phyloP scores from a whole-genome alignment of 2,888 invertebrate genomes.

The Shargacucullia verbasci region DNA sequence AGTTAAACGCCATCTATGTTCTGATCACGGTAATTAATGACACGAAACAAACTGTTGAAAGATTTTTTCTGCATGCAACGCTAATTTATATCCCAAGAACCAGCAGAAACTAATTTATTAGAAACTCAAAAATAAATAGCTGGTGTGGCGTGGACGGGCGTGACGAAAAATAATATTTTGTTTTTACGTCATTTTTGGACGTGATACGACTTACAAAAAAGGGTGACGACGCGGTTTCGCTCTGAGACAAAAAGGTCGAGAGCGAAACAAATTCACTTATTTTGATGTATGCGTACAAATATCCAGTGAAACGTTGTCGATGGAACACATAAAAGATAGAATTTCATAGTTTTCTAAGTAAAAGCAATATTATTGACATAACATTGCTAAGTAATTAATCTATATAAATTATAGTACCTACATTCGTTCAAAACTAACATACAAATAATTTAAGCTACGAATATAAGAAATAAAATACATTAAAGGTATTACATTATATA shows the following conservation, averaged over 20 bases:
- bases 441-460: too few relatives aligned
- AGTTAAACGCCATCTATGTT: not conserved
- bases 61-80: constrained; percentile 46
- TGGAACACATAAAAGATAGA: constrained; percentile 12
- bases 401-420: too few relatives aligned
- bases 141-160: constrained; percentile 78
- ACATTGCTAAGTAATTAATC: too few relatives aligned
- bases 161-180: constrained; percentile 81
- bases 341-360: constrained; percentile 3
- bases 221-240: constrained; percentile 73
- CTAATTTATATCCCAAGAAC: constrained; percentile 64
- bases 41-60: constrained; percentile 42
- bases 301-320: constrained; percentile 21
- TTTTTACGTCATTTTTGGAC: constrained; percentile 78
- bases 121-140: constrained; percentile 76
- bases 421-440: too few relatives aligned
- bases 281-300: constrained; percentile 55
- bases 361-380: too few relatives aligned
- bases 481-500: too few relatives aligned
- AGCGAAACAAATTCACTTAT: constrained; percentile 71
- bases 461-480: too few relatives aligned
- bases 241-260: constrained; percentile 70
- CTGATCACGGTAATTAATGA: constrained; percentile 30
- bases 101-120: constrained; percentile 75
- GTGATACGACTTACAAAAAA: constrained; percentile 76